Evolutionary conservation across 1,140 invertebrate species (phyloP).

Genomic region (Nephila pilipes): DNA sequence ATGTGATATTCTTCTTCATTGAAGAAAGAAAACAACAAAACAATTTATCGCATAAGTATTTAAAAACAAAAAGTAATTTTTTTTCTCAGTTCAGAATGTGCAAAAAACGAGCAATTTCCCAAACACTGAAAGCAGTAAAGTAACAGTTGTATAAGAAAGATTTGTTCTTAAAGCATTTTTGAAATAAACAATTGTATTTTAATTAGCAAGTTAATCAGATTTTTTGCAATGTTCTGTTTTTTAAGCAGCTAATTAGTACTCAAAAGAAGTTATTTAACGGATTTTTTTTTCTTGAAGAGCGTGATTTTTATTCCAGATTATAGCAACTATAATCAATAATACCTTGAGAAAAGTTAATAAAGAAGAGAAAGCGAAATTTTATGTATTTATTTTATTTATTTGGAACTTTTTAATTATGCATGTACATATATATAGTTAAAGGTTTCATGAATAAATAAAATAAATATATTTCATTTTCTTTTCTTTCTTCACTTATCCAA

Average conservation of each 20-base stretch:
- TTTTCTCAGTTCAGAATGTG: not conserved
- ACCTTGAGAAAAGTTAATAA: not conserved
- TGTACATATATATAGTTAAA: too few species aligned
- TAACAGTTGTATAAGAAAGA: not conserved
- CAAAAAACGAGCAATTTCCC: not conserved
- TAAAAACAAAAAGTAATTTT: not conserved
- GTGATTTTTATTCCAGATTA: not conserved
- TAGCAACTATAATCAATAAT: not conserved
- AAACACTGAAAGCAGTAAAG: slow-evolving; percentile 7
- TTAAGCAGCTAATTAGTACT: slow-evolving; percentile 44
- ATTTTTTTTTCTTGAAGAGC: not conserved
- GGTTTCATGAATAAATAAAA: too few species aligned
- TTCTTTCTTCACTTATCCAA: too few species aligned
- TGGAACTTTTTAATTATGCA: too few species aligned
- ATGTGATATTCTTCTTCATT: not conserved
- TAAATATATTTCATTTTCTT: too few species aligned
- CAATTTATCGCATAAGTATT: not conserved
- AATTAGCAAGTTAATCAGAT: slow-evolving; percentile 46
- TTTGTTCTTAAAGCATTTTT: slow-evolving; percentile 6
- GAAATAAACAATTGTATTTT: slow-evolving; percentile 42
- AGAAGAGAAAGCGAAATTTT: too few species aligned
- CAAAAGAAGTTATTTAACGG: slow-evolving; percentile 8
- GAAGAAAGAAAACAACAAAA: not conserved
- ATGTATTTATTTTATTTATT: too few species aligned
- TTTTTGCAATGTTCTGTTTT: slow-evolving; percentile 43